Percentiles rank a stretch among this genome's conserved stretches.
Evolutionary conservation across 2,797 vertebrate genomes (phyloP).

Genomic region (Hippocampus kuda): DNA sequence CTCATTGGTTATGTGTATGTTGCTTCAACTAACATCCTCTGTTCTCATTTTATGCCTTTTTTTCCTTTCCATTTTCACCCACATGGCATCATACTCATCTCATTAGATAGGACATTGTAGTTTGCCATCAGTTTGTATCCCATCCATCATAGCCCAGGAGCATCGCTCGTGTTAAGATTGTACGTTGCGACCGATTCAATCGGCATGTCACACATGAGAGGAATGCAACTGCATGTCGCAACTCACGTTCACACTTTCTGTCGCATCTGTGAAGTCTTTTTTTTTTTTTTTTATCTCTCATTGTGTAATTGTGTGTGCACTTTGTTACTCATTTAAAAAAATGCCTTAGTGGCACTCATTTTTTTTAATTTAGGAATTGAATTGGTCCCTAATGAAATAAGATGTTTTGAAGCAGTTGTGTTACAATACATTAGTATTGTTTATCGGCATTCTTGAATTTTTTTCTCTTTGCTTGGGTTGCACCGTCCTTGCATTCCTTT

Average conservation of each 20-base stretch:
- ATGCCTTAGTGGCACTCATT: background rate
- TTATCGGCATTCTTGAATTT: too few species aligned
- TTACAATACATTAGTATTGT: background rate
- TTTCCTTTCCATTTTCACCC: conserved; percentile 22
- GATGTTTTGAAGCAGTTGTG: conserved; percentile 61
- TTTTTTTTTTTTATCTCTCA: background rate
- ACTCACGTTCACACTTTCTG: conserved; percentile 7
- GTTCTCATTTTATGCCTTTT: conserved; percentile 14
- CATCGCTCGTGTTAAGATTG: conserved; percentile 1
- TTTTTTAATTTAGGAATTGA: background rate
- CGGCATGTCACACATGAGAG: conserved; percentile 38
- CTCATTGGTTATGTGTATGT: conserved; percentile 99
- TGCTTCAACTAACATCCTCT: conserved; percentile 81
- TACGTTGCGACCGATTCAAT: conserved; percentile 5
- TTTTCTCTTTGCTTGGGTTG: background rate
- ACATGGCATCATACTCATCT: conserved; percentile 21
- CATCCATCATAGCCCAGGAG: background rate
- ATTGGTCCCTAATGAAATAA: conserved; percentile 5
- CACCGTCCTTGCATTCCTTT: background rate
- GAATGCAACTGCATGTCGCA: conserved; percentile 35
- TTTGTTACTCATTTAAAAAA: background rate
- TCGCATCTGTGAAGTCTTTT: background rate
- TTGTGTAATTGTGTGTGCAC: conserved; percentile 1
- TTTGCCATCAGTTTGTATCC: background rate
- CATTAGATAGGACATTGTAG: conserved; percentile 9